phyloP scores from a whole-genome alignment of 2,113 vertebrate species.

The Clarias batrachus region DNA sequence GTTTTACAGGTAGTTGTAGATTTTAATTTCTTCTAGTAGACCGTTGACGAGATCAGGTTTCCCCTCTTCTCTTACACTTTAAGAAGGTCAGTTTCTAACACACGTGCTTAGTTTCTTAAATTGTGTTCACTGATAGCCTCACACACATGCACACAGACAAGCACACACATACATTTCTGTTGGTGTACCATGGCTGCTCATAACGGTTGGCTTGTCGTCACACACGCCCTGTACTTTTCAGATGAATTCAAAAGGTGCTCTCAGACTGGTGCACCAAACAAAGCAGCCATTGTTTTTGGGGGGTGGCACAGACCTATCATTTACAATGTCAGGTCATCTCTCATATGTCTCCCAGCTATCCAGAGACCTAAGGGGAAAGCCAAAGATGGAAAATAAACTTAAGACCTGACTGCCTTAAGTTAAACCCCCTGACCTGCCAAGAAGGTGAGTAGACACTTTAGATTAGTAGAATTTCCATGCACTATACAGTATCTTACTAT shows the following conservation, averaged over 20 bases:
- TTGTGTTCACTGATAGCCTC: not conserved
- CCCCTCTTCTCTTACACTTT: not conserved
- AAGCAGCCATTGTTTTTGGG: slow-evolving; percentile 41
- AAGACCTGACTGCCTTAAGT: not conserved
- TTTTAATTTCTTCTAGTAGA: slow-evolving; percentile 7
- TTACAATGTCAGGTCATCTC: slow-evolving; percentile 40
- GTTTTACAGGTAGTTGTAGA: slow-evolving; percentile 4
- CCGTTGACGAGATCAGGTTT: slow-evolving; percentile 33
- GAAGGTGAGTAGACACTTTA: not conserved
- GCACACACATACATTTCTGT: slow-evolving; percentile 26
- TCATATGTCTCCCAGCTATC: slow-evolving; percentile 41
- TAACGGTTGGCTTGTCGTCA: slow-evolving; percentile 31
- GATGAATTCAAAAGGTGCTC: slow-evolving; percentile 39
- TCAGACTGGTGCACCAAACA: slow-evolving; percentile 41
- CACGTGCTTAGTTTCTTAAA: not conserved
- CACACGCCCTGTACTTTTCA: slow-evolving; percentile 44
- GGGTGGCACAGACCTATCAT: slow-evolving; percentile 40
- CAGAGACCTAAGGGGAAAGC: slow-evolving; percentile 13
- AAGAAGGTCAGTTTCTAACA: not conserved
- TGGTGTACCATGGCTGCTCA: slow-evolving; percentile 30
- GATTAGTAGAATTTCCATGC: slow-evolving; percentile 4
- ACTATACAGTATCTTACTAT: not conserved
- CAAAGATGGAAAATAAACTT: slow-evolving; percentile 39
- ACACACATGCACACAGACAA: slow-evolving; percentile 30
- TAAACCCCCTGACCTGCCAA: not conserved